Conservation (phyloP, 2,113 vertebrate species). For the Mus musculus region DNA sequence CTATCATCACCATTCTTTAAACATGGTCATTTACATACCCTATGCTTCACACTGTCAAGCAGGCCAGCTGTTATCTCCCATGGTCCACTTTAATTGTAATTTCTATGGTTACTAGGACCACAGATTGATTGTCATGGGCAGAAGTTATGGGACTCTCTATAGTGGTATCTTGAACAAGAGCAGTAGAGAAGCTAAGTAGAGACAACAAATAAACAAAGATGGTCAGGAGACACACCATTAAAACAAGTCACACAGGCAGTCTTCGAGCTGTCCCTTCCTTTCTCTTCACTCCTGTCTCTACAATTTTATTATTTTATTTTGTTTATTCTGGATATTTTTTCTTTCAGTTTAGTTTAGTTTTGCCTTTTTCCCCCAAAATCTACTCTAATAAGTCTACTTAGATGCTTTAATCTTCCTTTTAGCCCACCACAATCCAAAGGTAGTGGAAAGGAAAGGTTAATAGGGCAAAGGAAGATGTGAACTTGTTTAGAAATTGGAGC, state of each 20-base stretch:
- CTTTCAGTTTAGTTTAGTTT: background rate
- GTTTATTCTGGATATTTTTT: no score
- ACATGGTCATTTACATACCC: no score
- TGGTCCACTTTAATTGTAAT: no score
- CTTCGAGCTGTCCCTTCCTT: background rate
- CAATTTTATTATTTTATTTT: background rate
- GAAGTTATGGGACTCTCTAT: background rate
- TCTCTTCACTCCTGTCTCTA: background rate
- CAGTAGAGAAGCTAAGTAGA: background rate
- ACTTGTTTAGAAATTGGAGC: no score
- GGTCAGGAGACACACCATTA: background rate
- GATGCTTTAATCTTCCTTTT: no score
- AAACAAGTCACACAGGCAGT: background rate
- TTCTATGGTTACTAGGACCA: background rate
- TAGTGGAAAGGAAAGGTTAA: no score
- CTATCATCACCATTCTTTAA: no score
- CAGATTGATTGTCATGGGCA: no score
- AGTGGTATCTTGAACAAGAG: background rate
- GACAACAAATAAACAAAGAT: background rate
- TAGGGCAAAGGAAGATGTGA: no score
- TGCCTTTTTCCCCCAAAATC: background rate
- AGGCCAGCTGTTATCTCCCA: background rate
- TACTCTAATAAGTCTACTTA: no score
- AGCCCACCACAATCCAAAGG: no score
- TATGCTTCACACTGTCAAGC: no score